These are phyloP conservation scores for Ginglymostoma cirratum DNA, from an alignment of 2,113 vertebrate species.

Conservation along the genomic window DNA sequence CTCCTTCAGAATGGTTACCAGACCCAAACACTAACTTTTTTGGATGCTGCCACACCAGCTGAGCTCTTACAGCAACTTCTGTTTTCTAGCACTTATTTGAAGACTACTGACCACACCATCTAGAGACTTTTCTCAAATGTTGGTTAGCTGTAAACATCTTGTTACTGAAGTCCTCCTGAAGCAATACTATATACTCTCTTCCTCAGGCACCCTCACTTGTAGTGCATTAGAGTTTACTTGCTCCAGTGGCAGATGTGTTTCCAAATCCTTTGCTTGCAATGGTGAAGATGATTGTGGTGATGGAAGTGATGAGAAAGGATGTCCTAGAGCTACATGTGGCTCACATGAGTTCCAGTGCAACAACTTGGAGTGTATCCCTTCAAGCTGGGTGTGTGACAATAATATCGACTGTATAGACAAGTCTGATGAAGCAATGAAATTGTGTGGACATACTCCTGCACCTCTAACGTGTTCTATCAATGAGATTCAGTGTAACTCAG, in stretches of 20 bases:
- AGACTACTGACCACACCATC: too few relatives aligned
- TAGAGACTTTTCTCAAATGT: background rate
- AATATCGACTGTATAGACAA: slow-evolving; percentile 88
- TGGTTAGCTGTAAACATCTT: too few relatives aligned
- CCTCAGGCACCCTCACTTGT: slow-evolving; percentile 81
- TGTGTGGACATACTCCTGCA: slow-evolving; percentile 73
- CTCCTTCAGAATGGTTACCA: too few relatives aligned
- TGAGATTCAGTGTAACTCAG: slow-evolving; percentile 12
- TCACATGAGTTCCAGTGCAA: slow-evolving; percentile 82
- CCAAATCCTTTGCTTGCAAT: slow-evolving; percentile 85
- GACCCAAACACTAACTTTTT: too few relatives aligned
- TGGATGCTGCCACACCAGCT: too few relatives aligned
- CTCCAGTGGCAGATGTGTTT: slow-evolving; percentile 80
- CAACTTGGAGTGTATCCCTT: slow-evolving; percentile 77
- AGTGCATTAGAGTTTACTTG: slow-evolving; percentile 86
- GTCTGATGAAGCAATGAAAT: slow-evolving; percentile 79
- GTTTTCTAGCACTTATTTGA: too few relatives aligned
- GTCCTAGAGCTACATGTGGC: slow-evolving; percentile 72
- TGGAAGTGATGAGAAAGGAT: slow-evolving; percentile 78
- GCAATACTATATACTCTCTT: slow-evolving; percentile 11
- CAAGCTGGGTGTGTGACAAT: slow-evolving; percentile 88
- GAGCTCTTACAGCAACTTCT: too few relatives aligned
- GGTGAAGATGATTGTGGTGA: slow-evolving; percentile 88
- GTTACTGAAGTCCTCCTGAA: too few relatives aligned
- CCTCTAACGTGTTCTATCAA: slow-evolving; percentile 57